phyloP scores from a whole-genome alignment of 2,797 vertebrate species.

The Peromyscus melanophrys region DNA sequence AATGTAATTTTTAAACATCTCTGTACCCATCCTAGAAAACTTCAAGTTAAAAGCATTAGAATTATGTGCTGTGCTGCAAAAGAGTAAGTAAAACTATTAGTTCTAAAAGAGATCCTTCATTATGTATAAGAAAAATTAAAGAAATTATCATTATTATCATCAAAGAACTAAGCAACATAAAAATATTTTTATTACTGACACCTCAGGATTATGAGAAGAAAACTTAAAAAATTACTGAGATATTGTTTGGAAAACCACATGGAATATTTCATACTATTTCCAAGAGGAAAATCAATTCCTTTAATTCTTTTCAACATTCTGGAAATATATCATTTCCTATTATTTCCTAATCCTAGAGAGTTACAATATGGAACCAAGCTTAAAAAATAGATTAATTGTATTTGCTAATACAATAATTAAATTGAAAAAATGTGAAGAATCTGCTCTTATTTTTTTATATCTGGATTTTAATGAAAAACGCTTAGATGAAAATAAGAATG shows the following conservation, averaged over 20 bases:
- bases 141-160: background rate
- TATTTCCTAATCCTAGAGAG: slow-evolving; percentile 11
- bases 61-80: background rate
- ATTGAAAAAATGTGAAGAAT: slow-evolving; percentile 41
- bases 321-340: slow-evolving; percentile 15
- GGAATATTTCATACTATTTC: background rate
- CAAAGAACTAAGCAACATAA: background rate
- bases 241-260: slow-evolving; percentile 50
- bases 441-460: background rate
- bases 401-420: slow-evolving; percentile 62
- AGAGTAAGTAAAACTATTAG: background rate
- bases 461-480: slow-evolving; percentile 55
- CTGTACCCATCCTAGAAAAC: background rate
- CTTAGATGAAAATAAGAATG: slow-evolving; percentile 56
- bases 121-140: slow-evolving; percentile 26
- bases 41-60: background rate
- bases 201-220: background rate
- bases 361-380: background rate
- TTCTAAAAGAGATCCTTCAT: slow-evolving; percentile 9
- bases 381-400: background rate
- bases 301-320: background rate
- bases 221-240: slow-evolving; percentile 27
- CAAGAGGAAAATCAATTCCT: background rate
- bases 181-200: slow-evolving; percentile 11
- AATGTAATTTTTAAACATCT: background rate